Evolutionary conservation across 2,797 vertebrate species (phyloP).

Genomic region (Octomys mimax): DNA sequence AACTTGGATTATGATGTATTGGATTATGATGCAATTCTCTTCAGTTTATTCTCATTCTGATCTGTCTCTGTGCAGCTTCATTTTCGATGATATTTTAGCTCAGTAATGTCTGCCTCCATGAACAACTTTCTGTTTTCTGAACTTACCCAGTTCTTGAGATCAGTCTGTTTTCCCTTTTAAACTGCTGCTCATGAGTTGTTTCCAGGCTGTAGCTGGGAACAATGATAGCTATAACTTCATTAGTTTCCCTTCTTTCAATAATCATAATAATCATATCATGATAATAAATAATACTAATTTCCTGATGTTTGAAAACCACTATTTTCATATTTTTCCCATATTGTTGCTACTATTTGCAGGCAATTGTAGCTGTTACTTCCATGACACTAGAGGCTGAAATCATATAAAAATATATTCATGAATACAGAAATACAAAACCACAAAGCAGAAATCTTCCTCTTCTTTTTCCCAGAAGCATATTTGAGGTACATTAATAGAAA

Average conservation of each 20-base stretch:
- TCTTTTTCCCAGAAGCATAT: background rate
- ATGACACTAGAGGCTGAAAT: background rate
- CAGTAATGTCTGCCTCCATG: background rate
- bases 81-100: background rate
- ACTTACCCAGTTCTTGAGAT: background rate
- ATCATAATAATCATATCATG: background rate
- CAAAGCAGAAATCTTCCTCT: background rate
- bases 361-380: background rate
- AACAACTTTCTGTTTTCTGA: background rate
- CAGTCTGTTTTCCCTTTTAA: background rate
- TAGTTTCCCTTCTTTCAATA: background rate
- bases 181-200: background rate
- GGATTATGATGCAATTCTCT: background rate
- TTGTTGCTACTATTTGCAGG: background rate
- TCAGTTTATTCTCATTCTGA: background rate
- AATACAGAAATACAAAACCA: conserved; percentile 4
- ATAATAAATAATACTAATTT: background rate
- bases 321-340: background rate
- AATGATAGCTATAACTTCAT: background rate
- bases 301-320: background rate
- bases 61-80: background rate
- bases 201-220: background rate
- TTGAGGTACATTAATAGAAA: background rate
- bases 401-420: background rate
- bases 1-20: background rate